phyloP scores from a whole-genome alignment of 2,888 invertebrate species.

The Limnephilus lunatus region DNA sequence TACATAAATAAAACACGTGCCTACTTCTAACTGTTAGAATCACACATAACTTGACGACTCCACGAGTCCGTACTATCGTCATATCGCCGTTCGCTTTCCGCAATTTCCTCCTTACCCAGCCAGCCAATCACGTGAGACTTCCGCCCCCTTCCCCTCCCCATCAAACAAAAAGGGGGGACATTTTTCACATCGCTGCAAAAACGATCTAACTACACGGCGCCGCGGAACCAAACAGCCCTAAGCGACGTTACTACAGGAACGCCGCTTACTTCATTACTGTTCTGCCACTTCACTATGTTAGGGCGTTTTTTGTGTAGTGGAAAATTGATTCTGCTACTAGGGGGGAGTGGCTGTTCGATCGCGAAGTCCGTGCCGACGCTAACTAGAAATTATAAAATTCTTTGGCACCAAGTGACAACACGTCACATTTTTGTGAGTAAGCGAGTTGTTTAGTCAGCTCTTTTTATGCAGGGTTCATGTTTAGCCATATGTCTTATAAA shows the following conservation, averaged over 20 bases:
- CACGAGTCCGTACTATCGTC: conserved; percentile 52
- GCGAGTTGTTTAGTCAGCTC: neutral
- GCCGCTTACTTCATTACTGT: conserved; percentile 29
- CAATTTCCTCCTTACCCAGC: conserved; percentile 62
- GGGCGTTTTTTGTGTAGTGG: conserved; percentile 55
- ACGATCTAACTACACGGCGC: conserved; percentile 55
- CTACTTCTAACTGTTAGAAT: neutral
- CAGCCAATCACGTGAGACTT: conserved; percentile 63
- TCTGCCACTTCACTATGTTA: conserved; percentile 4
- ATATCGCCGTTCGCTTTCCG: conserved; percentile 63
- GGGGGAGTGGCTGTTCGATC: conserved; percentile 59
- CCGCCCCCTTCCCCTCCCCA: conserved; percentile 49
- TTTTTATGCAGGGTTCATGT: neutral
- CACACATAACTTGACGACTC: neutral
- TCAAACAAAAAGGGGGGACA: conserved; percentile 43
- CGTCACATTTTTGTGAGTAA: neutral
- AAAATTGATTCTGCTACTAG: conserved; percentile 52
- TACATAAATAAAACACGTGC: too few relatives aligned
- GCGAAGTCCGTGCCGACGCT: conserved; percentile 6
- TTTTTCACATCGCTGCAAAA: conserved; percentile 60
- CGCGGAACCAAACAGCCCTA: conserved; percentile 50
- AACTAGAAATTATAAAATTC: neutral
- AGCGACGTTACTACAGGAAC: conserved; percentile 8
- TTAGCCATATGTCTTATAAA: neutral
- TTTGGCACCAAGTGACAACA: neutral